These are phyloP conservation scores for Mya arenaria DNA, from an alignment of 1,140 invertebrate genomes.

Conservation along the genomic window DNA sequence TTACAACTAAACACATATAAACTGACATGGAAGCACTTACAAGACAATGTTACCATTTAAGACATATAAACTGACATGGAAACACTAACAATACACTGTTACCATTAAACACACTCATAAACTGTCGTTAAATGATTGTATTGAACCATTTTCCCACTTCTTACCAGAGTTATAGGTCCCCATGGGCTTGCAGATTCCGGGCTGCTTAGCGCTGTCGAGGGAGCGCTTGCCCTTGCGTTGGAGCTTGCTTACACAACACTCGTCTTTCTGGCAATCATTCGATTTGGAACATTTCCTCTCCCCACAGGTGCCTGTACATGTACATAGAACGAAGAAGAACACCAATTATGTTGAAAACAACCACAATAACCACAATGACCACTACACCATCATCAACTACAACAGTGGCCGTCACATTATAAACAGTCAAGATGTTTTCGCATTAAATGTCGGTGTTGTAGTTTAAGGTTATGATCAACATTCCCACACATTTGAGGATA, in stretches of 20 bases:
- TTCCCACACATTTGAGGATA: no score
- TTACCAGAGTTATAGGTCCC: neutral
- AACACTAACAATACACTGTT: neutral
- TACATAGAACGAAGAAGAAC: no score
- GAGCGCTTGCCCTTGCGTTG: neutral
- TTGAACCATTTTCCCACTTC: neutral
- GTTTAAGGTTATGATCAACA: no score
- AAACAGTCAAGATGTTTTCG: no score
- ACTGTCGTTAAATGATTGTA: neutral
- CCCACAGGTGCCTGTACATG: no score
- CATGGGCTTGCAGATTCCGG: neutral
- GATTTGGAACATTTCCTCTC: no score
- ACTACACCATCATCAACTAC: no score
- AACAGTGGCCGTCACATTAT: no score
- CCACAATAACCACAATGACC: no score
- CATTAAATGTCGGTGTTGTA: no score
- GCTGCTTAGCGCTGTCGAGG: neutral
- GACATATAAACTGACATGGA: neutral
- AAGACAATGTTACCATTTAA: neutral
- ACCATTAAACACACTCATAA: neutral
- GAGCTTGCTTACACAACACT: neutral
- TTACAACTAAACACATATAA: neutral
- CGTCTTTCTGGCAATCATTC: neutral
- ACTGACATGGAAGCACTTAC: neutral
- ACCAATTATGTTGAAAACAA: no score